Base-by-base conservation (phyloP, 2,113 vertebrate genomes). In the Aptenodytes patagonicus region DNA sequence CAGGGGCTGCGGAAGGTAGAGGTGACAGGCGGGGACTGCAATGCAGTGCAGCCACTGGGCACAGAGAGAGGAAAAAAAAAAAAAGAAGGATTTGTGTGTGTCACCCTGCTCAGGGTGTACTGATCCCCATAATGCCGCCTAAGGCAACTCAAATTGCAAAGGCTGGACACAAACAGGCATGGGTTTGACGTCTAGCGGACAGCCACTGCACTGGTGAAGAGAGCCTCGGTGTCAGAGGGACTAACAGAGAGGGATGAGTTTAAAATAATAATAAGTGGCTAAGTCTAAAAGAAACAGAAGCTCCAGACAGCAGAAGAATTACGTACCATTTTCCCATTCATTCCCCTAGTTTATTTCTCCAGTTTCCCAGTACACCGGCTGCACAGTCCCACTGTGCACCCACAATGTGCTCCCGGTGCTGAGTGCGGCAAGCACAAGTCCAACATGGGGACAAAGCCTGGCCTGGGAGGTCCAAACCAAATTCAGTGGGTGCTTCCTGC, bases 91-190 rank as follows among this genome's bases (percentile, higher is more conserved):
- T 40, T 4, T n/a, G 60, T 16, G 24, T 9, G 12, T 11, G 38
- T 14, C 1, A 4, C 64, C 44, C 61, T 36, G 0, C 52, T 9
- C 3, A 5, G 46, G 26, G 10, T 18, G 40, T 31, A 1, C 19
- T 1, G 11, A 21, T 1, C 29, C 78, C 69, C 20, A 0, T 0
- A 6, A 1, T 8, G 4, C 6, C 64, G 1, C 22, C 49, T 9
- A 4, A 2, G 34, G 68, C 17, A 10, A 2, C n/a, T 9, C 46
- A 0, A 0, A 2, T 4, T 3, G 2, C 17, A 18, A 6, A 3
- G 71, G 44, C 34, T 25, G 71, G 55, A 8, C 49, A 11, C 54
- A 32, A 15, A 42, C 15, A 5, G 66, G 32, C 55, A 36, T 6
- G 1, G n/a, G 3, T 16, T 2, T 7, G 49, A 6, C 10, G 3